Percentiles rank a stretch among this genome's conserved stretches.
Conservation (phyloP, 1,140 invertebrate species). For the Sitobion miscanthi region DNA sequence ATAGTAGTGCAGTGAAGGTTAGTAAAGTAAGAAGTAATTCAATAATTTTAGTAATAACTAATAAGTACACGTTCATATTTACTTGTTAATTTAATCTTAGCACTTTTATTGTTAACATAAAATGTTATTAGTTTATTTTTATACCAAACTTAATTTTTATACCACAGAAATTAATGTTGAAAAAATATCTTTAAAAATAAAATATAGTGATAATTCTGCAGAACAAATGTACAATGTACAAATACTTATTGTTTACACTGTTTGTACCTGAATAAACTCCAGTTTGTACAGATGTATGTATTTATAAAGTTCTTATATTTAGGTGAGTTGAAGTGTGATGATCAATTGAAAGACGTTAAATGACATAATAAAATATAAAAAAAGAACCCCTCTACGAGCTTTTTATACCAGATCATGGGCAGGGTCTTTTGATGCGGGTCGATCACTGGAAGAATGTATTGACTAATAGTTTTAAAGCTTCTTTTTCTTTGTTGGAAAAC, state of each 20-base stretch:
- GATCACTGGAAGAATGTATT: background rate
- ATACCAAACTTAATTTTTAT: background rate
- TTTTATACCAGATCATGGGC: background rate
- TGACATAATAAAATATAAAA: slow-evolving; percentile 1
- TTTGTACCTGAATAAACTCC: background rate
- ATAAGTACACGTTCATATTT: too few species aligned
- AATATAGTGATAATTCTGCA: background rate
- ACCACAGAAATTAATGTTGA: background rate
- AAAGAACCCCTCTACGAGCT: background rate
- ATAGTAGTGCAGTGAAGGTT: background rate
- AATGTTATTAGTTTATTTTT: background rate
- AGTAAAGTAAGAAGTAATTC: background rate
- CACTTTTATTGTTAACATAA: background rate
- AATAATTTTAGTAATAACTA: too few species aligned
- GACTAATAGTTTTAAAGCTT: slow-evolving; percentile 16
- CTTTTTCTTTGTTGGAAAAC: slow-evolving; percentile 5
- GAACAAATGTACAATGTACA: background rate
- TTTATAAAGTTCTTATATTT: background rate
- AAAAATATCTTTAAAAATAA: background rate
- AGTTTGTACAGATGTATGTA: background rate
- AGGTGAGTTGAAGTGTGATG: background rate
- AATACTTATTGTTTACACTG: background rate
- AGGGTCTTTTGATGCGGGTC: background rate
- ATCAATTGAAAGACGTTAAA: background rate
- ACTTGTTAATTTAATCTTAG: background rate